Evolutionary conservation across 2,888 invertebrate species (phyloP).

Genomic region (Dastarcus helophoroides): DNA sequence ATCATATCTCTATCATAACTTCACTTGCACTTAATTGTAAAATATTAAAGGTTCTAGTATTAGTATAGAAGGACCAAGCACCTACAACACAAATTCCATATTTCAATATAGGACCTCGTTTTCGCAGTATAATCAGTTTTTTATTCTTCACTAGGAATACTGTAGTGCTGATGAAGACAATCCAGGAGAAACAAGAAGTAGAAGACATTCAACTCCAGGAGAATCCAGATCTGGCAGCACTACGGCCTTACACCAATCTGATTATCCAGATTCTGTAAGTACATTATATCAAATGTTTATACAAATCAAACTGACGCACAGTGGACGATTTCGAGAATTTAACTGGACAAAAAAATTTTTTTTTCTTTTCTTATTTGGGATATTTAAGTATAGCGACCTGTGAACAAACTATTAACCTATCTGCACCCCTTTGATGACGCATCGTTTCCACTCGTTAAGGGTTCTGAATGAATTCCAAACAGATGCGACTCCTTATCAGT

Average conservation of each 20-base stretch:
- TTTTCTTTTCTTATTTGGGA: too few species aligned
- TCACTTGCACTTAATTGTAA: slow-evolving; percentile 27
- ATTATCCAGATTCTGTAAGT: slow-evolving; percentile 52
- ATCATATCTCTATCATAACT: slow-evolving; percentile 37
- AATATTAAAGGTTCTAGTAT: slow-evolving; percentile 15
- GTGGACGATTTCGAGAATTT: too few species aligned
- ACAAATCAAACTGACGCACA: too few species aligned
- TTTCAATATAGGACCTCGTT: not conserved
- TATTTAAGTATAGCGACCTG: too few species aligned
- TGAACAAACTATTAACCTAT: too few species aligned
- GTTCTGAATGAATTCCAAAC: too few species aligned
- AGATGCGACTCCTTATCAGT: too few species aligned
- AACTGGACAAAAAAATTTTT: too few species aligned
- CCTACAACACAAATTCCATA: not conserved
- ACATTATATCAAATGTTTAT: too few species aligned
- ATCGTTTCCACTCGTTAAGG: too few species aligned
- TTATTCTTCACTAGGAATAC: slow-evolving; percentile 47
- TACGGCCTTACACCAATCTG: slow-evolving; percentile 45
- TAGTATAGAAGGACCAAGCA: not conserved
- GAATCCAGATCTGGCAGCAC: slow-evolving; percentile 57
- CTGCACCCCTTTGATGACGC: too few species aligned
- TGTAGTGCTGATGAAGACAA: slow-evolving; percentile 50
- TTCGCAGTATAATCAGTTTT: not conserved
- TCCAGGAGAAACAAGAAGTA: slow-evolving; percentile 33
- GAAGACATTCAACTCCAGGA: slow-evolving; percentile 60